Evolutionary conservation across 2,113 vertebrate genomes (phyloP), one percentile per base, ranked within the genome.

Genomic region (Empidonax alnorum): DNA sequence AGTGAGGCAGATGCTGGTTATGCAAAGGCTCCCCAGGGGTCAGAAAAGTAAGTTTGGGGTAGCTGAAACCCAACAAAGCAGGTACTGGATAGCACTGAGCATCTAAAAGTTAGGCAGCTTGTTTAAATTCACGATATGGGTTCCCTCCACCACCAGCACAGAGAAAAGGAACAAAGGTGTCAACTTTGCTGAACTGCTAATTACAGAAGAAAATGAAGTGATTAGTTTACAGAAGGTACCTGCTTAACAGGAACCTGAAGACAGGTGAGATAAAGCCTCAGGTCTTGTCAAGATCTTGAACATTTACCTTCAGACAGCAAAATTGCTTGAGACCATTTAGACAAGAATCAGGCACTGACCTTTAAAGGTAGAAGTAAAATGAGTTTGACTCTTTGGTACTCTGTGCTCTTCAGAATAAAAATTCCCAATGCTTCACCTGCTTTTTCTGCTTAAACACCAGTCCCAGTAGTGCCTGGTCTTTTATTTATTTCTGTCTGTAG

Each of bases 291-390:
- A 72, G 73, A 59, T 56, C 27, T 8, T 61, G 30, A 79, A 69
- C 20, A 22, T 55, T 89, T 89, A 41, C 9, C 44, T 75, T 89
- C 47, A 78, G 42, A 67, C 27, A 89, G 7, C 7, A 92, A 94
- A 87, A 93, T 27, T 89, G 11, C 61, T 67, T 42, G 24, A 50
- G 37, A 80, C 6, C 23, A 46, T 63, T 91, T 91, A 78, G 67
- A 85, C 49, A 72, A 90, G 58, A 67, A 71, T 74, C 16, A 67
- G 63, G 24, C 59, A 50, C 14, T 89, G 91, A 89, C 73, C 85
- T 95, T 94, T 83, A 73, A 73, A 83, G 41, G 31, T 2, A 90
- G 59, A 74, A 87, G 58, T 84, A 74, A 88, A 93, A 89, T 65
- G 4, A 81, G 22, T 88, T 81, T 90, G 42, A 71, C 33, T 92